These are phyloP conservation scores for Propithecus coquereli DNA, from an alignment of 2,113 vertebrate genomes.

Conservation along the genomic window DNA sequence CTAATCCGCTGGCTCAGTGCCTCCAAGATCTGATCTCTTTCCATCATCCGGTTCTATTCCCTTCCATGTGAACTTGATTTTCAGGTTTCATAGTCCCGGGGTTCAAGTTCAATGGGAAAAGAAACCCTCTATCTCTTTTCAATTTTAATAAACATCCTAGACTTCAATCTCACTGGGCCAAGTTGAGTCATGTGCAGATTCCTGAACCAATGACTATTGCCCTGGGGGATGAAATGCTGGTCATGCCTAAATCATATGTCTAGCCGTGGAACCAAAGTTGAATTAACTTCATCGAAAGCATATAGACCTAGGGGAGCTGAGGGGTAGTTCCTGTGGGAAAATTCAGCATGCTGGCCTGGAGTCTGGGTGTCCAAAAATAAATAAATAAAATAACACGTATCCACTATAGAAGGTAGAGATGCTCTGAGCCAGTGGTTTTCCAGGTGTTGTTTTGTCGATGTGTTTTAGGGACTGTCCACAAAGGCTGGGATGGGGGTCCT, in stretches of 20 bases:
- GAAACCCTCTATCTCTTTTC: neutral
- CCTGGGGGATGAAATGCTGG: neutral
- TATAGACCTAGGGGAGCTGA: neutral
- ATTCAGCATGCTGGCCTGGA: neutral
- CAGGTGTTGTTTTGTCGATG: neutral
- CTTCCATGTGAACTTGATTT: neutral
- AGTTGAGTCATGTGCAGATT: neutral
- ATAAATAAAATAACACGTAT: neutral
- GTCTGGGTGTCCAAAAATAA: neutral
- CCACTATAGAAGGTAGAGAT: neutral
- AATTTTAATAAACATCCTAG: neutral
- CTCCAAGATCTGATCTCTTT: neutral
- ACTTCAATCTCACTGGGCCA: neutral
- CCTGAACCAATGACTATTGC: neutral
- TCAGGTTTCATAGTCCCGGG: neutral
- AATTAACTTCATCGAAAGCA: constrained; percentile 17
- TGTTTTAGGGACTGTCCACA: neutral
- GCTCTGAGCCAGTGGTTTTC: neutral
- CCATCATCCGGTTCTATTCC: neutral
- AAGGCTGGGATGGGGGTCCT: neutral
- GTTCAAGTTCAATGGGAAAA: neutral
- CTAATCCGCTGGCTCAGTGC: neutral
- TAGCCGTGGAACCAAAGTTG: neutral
- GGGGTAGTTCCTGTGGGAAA: neutral
- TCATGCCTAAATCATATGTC: neutral